Percentiles rank a stretch among this genome's conserved stretches.
phyloP scores from a whole-genome alignment of 2,113 vertebrate genomes.

The Sardina pilchardus region DNA sequence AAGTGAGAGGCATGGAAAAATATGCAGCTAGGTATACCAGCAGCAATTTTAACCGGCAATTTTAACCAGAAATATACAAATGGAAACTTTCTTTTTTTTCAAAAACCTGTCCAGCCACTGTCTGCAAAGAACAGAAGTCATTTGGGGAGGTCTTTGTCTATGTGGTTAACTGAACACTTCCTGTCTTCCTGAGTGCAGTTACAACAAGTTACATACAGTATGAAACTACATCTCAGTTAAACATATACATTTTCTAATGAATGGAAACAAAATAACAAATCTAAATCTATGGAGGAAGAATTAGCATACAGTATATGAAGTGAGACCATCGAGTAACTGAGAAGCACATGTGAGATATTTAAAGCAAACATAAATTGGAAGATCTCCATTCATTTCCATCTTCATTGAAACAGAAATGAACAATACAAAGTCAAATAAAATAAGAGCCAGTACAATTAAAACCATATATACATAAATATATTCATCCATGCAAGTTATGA shows the following conservation, averaged over 20 bases:
- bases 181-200: not conserved
- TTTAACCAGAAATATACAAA: not conserved
- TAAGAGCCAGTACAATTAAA: not conserved
- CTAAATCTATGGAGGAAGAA: too few species aligned
- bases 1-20: not conserved
- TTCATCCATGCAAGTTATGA: not conserved
- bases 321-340: not conserved
- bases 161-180: not conserved
- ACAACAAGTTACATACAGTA: not conserved
- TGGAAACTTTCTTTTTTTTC: not conserved
- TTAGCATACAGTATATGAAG: not conserved
- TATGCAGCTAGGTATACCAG: not conserved
- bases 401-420: not conserved
- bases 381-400: not conserved
- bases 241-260: not conserved
- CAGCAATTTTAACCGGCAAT: not conserved
- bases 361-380: not conserved
- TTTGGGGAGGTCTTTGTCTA: not conserved
- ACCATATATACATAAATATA: not conserved
- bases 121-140: not conserved
- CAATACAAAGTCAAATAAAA: not conserved
- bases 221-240: not conserved
- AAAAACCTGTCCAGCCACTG: not conserved
- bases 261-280: not conserved
- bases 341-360: not conserved